Base-by-base conservation (phyloP, 2,888 invertebrate genomes). In the Thera obeliscata region DNA sequence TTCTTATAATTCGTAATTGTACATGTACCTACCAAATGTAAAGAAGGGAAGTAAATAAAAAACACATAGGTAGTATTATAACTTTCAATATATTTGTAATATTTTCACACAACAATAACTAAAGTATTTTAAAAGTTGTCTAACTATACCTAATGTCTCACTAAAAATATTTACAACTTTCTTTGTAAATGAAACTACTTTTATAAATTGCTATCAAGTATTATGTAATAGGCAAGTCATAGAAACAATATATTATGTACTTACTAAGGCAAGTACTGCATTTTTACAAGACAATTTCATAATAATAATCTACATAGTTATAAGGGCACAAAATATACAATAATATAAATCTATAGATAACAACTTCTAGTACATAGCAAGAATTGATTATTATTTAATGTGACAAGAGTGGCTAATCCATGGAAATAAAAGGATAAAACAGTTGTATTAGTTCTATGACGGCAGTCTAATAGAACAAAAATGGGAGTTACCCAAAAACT, bases 61-160 rank as follows among this genome's bases (percentile, higher is more conserved):
- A 79, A 74, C 70, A 67, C 71, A 56, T 59, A 81, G 55, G 22
- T 59, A 81, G 84, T 78, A 80, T 85, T 87, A 83, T 84, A 92
- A 91, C 90, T 90, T 90, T 91, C 89, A 89, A 91, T 91, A 92
- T 92, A 91, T 91, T 91, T 89, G 89, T 88, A 84, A 84, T 87
- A 87, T 88, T 86, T 85, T 90, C 89, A 89, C 86, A 91, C 91
- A 93, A 92, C 90, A 92, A 90, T 90, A 91, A 72, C 68, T 73
- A 73, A 22, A 90, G 88, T 89, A 86, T 76, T 69, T 68, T 84
- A 88, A 88, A 88, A 78, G 80, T 81, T 86, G 85, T 77, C 81
- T 84, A 81, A 82, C 80, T 86, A 87, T 67, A 76, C 76, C 82
- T 86, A 87, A 80, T 76, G 76, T 77, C 79, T 87, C 80, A 81